phyloP scores from a whole-genome alignment of 2,888 invertebrate genomes.

The Pterobdella sp. region DNA sequence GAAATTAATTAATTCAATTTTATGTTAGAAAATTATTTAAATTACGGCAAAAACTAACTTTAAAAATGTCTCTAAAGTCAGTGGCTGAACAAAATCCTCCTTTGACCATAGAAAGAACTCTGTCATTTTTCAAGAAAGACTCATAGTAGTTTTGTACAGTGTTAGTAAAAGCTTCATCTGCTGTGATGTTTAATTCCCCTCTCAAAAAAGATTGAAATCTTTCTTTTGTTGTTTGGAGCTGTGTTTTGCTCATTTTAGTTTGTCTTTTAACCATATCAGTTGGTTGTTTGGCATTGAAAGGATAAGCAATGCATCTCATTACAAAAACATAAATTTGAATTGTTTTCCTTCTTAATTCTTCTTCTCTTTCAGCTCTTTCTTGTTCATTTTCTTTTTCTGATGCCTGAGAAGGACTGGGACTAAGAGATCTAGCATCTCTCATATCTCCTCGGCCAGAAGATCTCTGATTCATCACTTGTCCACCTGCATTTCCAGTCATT shows the following conservation, averaged over 20 bases:
- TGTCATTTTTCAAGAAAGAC: slow-evolving; percentile 91
- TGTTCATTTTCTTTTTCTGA: slow-evolving; percentile 59
- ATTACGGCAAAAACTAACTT: slow-evolving; percentile 45
- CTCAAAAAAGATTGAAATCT: slow-evolving; percentile 90
- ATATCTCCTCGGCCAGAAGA: slow-evolving; percentile 19
- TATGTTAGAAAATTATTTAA: too few relatives aligned
- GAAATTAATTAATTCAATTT: too few relatives aligned
- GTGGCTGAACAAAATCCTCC: slow-evolving; percentile 95
- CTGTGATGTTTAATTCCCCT: slow-evolving; percentile 71
- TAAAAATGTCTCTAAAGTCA: slow-evolving; percentile 95
- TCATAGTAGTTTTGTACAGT: slow-evolving; percentile 76
- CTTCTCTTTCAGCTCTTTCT: slow-evolving; percentile 88
- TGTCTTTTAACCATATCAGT: slow-evolving; percentile 94
- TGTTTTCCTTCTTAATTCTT: slow-evolving; percentile 86
- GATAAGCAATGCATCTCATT: slow-evolving; percentile 92
- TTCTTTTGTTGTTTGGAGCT: slow-evolving; percentile 83
- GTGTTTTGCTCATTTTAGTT: slow-evolving; percentile 86
- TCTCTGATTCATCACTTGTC: slow-evolving; percentile 13
- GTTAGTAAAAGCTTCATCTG: slow-evolving; percentile 78
- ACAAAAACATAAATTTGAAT: slow-evolving; percentile 97
- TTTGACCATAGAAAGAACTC: slow-evolving; percentile 89
- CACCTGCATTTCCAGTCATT: slow-evolving; percentile 3
- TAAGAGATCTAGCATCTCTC: slow-evolving; percentile 63
- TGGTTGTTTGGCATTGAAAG: slow-evolving; percentile 97
- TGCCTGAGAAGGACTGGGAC: slow-evolving; percentile 82